phyloP scores from a whole-genome alignment of 2,113 vertebrate species.

The Pangasianodon hypophthalmus region DNA sequence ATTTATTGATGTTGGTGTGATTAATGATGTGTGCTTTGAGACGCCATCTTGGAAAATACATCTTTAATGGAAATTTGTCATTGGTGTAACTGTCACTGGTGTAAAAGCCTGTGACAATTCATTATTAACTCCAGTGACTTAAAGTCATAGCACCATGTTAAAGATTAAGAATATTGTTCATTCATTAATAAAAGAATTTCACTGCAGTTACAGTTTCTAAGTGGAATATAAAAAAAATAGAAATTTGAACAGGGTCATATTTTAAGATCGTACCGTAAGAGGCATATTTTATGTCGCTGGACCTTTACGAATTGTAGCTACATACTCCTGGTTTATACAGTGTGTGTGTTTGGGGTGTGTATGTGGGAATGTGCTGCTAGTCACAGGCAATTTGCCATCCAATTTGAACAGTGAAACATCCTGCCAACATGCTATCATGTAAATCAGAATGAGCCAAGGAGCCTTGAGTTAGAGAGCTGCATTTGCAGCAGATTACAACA shows the following conservation, averaged over 20 bases:
- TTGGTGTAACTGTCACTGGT: background rate
- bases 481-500: constrained; percentile 27
- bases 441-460: constrained; percentile 36
- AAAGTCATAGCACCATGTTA: background rate
- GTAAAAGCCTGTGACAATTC: background rate
- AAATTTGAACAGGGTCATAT: background rate
- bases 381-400: constrained; percentile 33
- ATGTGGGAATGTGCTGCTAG: constrained; percentile 21
- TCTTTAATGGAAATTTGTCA: background rate
- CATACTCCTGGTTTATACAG: background rate
- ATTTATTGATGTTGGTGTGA: background rate
- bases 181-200: background rate
- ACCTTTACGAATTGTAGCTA: background rate
- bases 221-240: background rate
- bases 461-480: constrained; percentile 9
- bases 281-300: background rate
- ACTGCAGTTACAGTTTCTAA: background rate
- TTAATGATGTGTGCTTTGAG: background rate
- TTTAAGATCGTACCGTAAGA: background rate
- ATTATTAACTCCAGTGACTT: constrained; percentile 1
- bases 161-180: background rate
- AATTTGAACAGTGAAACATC: constrained; percentile 10
- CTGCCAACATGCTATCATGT: constrained; percentile 14
- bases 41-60: background rate
- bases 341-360: background rate